Evolutionary conservation across 2,888 invertebrate species (phyloP).

Genomic region (Scrobipalpa atriplicella): DNA sequence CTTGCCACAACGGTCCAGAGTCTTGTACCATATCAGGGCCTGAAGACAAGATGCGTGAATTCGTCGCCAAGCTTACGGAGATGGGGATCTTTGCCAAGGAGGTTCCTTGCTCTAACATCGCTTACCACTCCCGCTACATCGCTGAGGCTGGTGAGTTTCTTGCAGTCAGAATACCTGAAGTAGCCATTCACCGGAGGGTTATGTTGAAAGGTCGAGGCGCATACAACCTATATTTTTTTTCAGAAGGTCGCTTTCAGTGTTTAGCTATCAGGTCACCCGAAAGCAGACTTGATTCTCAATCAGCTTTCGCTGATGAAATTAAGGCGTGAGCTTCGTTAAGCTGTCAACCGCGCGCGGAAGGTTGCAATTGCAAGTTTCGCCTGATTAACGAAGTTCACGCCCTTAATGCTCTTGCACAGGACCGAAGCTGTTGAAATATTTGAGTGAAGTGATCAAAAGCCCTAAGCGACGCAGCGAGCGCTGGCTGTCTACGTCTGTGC

Average conservation of each 20-base stretch:
- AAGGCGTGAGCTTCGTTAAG: too few species aligned
- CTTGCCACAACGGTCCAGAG: constrained; percentile 88
- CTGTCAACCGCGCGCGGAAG: too few species aligned
- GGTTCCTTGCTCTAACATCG: constrained; percentile 86
- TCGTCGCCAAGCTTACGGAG: constrained; percentile 63
- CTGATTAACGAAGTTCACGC: too few species aligned
- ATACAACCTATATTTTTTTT: too few species aligned
- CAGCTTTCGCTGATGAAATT: too few species aligned
- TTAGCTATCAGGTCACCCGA: too few species aligned
- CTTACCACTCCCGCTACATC: constrained; percentile 91
- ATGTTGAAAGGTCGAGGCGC: neutral
- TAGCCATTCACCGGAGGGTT: too few species aligned
- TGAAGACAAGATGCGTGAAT: constrained; percentile 75
- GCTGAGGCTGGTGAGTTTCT: constrained; percentile 66
- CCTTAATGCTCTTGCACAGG: constrained; percentile 45
- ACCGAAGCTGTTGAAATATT: constrained; percentile 73
- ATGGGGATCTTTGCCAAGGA: constrained; percentile 40
- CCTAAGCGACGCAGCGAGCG: constrained; percentile 85
- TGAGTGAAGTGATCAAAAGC: constrained; percentile 82
- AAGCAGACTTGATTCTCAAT: too few species aligned
- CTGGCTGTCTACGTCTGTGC: constrained; percentile 92
- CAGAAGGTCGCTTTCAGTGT: too few species aligned
- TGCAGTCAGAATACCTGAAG: neutral
- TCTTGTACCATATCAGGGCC: constrained; percentile 89
- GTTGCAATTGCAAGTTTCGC: too few species aligned